Evolutionary conservation across 2,797 vertebrate genomes (phyloP).

Genomic region (Gastrophryne carolinensis): DNA sequence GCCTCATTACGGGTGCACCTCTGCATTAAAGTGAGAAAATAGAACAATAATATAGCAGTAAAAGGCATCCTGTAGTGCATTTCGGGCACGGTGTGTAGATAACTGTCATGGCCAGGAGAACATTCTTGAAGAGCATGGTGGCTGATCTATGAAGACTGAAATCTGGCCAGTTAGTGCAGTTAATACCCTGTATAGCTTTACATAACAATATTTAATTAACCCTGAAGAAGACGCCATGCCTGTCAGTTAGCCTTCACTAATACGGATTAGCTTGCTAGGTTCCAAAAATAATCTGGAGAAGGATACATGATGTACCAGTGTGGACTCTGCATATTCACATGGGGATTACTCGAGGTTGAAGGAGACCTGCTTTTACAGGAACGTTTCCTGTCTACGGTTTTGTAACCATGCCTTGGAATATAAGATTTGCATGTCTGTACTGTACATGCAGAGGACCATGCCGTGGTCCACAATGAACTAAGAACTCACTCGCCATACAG

Average conservation of each 20-base stretch:
- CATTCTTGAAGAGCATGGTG: background rate
- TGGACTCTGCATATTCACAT: background rate
- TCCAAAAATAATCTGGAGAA: constrained; percentile 46
- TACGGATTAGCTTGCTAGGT: constrained; percentile 30
- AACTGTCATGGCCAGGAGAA: too few species aligned
- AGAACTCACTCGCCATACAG: too few species aligned
- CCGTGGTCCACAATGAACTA: background rate
- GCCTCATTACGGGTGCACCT: too few species aligned
- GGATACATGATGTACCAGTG: constrained; percentile 14
- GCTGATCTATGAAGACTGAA: background rate
- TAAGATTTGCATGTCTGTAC: background rate
- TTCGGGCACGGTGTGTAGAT: too few species aligned
- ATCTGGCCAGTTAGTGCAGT: background rate
- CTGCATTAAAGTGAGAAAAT: too few species aligned
- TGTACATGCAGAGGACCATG: constrained; percentile 1
- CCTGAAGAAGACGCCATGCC: constrained; percentile 8
- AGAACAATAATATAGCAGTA: too few species aligned
- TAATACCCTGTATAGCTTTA: constrained; percentile 26
- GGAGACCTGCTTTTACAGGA: background rate
- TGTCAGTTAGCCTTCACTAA: constrained; percentile 43
- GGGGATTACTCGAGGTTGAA: constrained; percentile 1
- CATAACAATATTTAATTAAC: constrained; percentile 37
- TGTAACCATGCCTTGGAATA: background rate
- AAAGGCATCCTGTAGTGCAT: too few species aligned
- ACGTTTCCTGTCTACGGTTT: background rate